Evolutionary conservation across 2,888 invertebrate species (phyloP).

Genomic region (Bembecia ichneumoniformis): DNA sequence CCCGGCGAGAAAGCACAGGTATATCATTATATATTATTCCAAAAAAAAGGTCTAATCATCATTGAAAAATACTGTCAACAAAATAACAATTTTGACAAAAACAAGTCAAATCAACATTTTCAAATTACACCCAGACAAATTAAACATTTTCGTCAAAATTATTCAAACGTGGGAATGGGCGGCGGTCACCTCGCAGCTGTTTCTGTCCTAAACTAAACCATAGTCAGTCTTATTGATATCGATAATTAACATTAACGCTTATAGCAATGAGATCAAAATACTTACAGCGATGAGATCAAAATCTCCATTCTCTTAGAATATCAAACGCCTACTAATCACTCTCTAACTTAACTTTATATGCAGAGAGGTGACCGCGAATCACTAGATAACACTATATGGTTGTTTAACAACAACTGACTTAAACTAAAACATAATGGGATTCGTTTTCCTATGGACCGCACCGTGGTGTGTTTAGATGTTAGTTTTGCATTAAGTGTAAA

Average conservation of each 20-base stretch:
- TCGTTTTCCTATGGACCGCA: too few species aligned
- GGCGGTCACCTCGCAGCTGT: neutral
- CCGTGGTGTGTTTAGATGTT: too few species aligned
- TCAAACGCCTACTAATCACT: too few species aligned
- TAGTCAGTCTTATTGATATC: slow-evolving; percentile 26
- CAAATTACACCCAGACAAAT: neutral
- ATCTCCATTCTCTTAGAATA: too few species aligned
- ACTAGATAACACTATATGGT: too few species aligned
- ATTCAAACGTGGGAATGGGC: neutral
- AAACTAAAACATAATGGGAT: too few species aligned
- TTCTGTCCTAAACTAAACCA: too few species aligned
- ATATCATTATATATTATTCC: slow-evolving; percentile 37
- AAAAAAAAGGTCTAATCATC: slow-evolving; percentile 32
- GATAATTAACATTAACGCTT: neutral
- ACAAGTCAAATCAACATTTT: neutral
- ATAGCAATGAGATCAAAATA: neutral
- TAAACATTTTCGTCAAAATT: neutral
- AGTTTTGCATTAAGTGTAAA: too few species aligned
- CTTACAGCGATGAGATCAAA: neutral
- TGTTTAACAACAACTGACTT: too few species aligned
- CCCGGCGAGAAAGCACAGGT: slow-evolving; percentile 36
- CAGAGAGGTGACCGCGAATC: too few species aligned
- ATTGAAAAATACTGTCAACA: slow-evolving; percentile 14
- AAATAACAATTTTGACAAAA: neutral
- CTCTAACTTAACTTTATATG: too few species aligned